Percentiles rank a stretch among this genome's conserved stretches.
Evolutionary conservation across 2,888 invertebrate species (phyloP).

Genomic region (Andrena trimmerana): DNA sequence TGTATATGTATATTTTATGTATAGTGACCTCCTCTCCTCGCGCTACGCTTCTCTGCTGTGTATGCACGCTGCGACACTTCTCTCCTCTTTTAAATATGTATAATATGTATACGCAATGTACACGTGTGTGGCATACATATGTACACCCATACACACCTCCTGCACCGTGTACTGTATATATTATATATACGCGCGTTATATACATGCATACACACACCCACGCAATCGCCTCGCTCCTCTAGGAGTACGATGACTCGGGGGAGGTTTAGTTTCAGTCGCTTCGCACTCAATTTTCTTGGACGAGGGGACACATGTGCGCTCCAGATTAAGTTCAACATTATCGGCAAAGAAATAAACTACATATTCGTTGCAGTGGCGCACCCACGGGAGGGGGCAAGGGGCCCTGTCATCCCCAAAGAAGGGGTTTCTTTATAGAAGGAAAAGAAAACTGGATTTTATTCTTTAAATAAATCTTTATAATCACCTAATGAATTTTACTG

Average conservation of each 20-base stretch:
- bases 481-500: too few species aligned
- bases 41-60: slow-evolving; percentile 52
- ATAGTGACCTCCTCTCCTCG: slow-evolving; percentile 58
- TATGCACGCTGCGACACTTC: slow-evolving; percentile 53
- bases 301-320: slow-evolving; percentile 25
- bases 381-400: too few species aligned
- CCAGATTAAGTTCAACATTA: too few species aligned
- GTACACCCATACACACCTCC: slow-evolving; percentile 35
- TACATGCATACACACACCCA: slow-evolving; percentile 55
- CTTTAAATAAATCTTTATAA: too few species aligned
- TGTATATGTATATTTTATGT: slow-evolving; percentile 50
- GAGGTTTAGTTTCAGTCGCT: not conserved
- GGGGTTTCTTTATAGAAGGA: too few species aligned
- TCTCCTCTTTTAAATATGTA: slow-evolving; percentile 29
- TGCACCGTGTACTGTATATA: slow-evolving; percentile 21
- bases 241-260: not conserved
- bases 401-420: too few species aligned
- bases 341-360: too few species aligned
- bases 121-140: slow-evolving; percentile 53
- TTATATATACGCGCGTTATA: slow-evolving; percentile 43
- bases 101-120: slow-evolving; percentile 67
- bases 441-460: too few species aligned
- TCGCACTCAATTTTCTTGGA: slow-evolving; percentile 5
- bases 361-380: too few species aligned
- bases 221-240: slow-evolving; percentile 3